phyloP scores from a whole-genome alignment of 2,797 vertebrate genomes.

The Danio jaintianensis region DNA sequence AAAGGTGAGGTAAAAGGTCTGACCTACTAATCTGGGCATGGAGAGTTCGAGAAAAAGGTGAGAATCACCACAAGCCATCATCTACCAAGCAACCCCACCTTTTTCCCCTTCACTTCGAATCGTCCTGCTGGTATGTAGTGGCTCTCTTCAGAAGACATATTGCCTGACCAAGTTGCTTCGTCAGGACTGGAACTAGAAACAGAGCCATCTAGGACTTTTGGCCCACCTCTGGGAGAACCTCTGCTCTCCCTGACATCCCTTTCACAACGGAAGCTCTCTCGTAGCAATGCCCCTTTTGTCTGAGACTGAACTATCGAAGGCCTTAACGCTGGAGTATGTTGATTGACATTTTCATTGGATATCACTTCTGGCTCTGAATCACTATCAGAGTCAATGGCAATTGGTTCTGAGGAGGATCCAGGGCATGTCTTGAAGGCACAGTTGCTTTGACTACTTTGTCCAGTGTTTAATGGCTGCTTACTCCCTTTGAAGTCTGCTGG shows the following conservation, averaged over 20 bases:
- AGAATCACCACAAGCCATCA: conserved; percentile 48
- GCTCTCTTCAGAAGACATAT: conserved; percentile 51
- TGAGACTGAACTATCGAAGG: conserved; percentile 46
- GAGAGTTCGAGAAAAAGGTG: background rate
- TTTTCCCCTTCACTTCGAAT: conserved; percentile 63
- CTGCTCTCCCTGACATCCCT: conserved; percentile 38
- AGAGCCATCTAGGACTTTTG: conserved; percentile 52
- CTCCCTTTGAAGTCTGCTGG: conserved; percentile 24
- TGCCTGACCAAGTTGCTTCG: conserved; percentile 58
- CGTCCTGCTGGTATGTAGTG: conserved; percentile 57
- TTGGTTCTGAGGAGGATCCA: conserved; percentile 73
- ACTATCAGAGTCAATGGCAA: conserved; percentile 79
- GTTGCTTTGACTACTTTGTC: conserved; percentile 84
- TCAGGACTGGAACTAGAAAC: conserved; percentile 56
- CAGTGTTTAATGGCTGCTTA: conserved; percentile 58
- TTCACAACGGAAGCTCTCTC: conserved; percentile 42
- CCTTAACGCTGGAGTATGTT: conserved; percentile 27
- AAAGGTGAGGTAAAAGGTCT: conserved; percentile 51
- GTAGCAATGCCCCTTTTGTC: conserved; percentile 38
- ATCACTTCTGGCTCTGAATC: conserved; percentile 71
- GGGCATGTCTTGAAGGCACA: conserved; percentile 78
- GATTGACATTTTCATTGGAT: conserved; percentile 57
- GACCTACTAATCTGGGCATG: conserved; percentile 28
- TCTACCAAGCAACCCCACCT: conserved; percentile 62
- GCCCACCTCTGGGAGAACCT: conserved; percentile 45